Percentiles rank a stretch among this genome's conserved stretches.
phyloP scores from a whole-genome alignment of 2,113 vertebrate species.

The Capricornis sumatraensis region DNA sequence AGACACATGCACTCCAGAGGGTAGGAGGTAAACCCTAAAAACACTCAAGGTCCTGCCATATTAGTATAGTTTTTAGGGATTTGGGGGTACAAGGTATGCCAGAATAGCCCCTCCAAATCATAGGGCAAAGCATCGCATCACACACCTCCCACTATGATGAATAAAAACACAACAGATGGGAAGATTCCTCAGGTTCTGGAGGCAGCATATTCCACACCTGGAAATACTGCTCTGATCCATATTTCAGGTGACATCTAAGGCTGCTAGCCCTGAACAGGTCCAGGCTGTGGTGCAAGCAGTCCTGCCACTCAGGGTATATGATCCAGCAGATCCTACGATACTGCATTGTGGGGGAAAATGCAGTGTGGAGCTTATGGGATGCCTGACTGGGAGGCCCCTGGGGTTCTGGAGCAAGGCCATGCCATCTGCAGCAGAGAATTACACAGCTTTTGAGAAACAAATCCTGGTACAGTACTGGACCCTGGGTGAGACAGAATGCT shows the following conservation, averaged over 20 bases:
- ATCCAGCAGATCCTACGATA: not conserved
- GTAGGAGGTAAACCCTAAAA: not conserved
- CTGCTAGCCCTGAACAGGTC: not conserved
- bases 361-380: not conserved
- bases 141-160: not conserved
- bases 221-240: not conserved
- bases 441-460: not conserved
- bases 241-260: not conserved
- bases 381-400: not conserved
- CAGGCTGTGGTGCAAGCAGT: not conserved
- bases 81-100: not conserved
- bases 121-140: not conserved
- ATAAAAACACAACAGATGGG: not conserved
- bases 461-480: not conserved
- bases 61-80: not conserved
- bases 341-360: not conserved
- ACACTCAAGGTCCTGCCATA: not conserved
- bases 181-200: not conserved
- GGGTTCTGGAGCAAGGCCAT: not conserved
- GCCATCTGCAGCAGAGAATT: constrained; percentile 25
- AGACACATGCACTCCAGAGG: not conserved
- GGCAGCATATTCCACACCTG: not conserved
- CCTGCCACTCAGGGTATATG: not conserved
- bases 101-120: not conserved
- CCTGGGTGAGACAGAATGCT: constrained; percentile 1